A percentile compares a stretch with the other conserved stretches of the same genome.
These are phyloP conservation scores for Campaea margaritaria DNA, from an alignment of 2,888 invertebrate genomes.

Conservation along the genomic window DNA sequence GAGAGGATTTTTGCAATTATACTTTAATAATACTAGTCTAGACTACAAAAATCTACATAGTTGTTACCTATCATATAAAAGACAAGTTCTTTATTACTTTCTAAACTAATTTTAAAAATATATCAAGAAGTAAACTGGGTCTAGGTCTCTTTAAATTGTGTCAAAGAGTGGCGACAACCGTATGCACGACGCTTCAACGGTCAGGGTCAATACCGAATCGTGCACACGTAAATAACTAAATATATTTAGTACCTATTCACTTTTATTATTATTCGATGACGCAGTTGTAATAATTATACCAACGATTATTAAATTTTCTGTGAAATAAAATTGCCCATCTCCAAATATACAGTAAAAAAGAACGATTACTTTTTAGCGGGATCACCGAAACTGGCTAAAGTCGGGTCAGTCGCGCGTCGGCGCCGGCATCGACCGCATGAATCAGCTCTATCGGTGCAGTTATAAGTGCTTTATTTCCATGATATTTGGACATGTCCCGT, in stretches of 20 bases:
- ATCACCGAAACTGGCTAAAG: slow-evolving; percentile 58
- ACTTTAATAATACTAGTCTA: too few species aligned
- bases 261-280: too few species aligned
- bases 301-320: slow-evolving; percentile 9
- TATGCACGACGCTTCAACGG: slow-evolving; percentile 1
- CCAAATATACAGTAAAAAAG: slow-evolving; percentile 22
- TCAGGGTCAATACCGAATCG: slow-evolving; percentile 4
- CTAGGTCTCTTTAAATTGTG: not conserved
- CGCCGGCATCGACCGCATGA: slow-evolving; percentile 76
- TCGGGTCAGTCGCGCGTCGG: slow-evolving; percentile 67
- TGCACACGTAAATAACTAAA: not conserved
- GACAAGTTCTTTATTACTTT: too few species aligned
- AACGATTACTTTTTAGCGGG: slow-evolving; percentile 25
- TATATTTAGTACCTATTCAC: not conserved
- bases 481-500: slow-evolving; percentile 75
- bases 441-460: slow-evolving; percentile 58
- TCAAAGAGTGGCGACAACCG: not conserved
- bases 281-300: too few species aligned
- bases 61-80: too few species aligned
- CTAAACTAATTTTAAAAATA: too few species aligned
- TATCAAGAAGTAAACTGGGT: not conserved
- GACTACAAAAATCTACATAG: too few species aligned
- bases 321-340: slow-evolving; percentile 25
- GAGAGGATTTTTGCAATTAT: too few species aligned
- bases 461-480: slow-evolving; percentile 60